Base-by-base conservation (phyloP, 1,140 invertebrate genomes). In the Gonioctena quinquepunctata region DNA sequence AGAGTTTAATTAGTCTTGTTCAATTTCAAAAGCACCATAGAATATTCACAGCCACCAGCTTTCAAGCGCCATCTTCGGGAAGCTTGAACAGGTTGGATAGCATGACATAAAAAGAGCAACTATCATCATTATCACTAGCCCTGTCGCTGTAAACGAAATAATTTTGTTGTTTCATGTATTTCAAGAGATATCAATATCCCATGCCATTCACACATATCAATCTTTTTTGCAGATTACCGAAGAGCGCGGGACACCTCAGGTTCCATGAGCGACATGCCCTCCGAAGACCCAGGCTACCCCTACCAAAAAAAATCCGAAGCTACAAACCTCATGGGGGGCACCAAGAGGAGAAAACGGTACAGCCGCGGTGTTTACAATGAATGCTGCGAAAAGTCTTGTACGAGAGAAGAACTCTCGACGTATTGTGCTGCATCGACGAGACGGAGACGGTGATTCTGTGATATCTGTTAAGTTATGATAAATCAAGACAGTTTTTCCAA, bases 341-440 rank as follows among this genome's bases (percentile, higher is more conserved):
- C 22, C 8, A 3, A 54, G 18, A 68, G 52, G 18, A 68, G 75
- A 0, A 74, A 76, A 7, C 73, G 83, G 16, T 75, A 76, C 22
- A 81, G 81, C 49, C 70, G 81, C 2, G 76, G 76, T 3, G 76
- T 84, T 4, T 83, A 82, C 60, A 82, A 76, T 28, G 83, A 84
- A 62, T 84, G 83, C 70, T 84, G 83, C 48, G 81, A 82, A 13
- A 83, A 84, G 52, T 67, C 83, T 11, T 84, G 83, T 68, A 80
- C 79, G 18, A 69, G 78, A 18, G 76, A 76, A 63, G 82, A 84
- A 72, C 71, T 84, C 13, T 54, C 33, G 21, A 48, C 63, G 25
- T 75, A 75, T 42, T 75, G 73, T 48, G 73, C 56, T 11, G 57
- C 42, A 16, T n/a, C 22, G 8, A n/a, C 13, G 11, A 22, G 23